These are phyloP conservation scores for Scaptomyza graminum DNA, from an alignment of 1,140 invertebrate genomes.

Conservation along the genomic window DNA sequence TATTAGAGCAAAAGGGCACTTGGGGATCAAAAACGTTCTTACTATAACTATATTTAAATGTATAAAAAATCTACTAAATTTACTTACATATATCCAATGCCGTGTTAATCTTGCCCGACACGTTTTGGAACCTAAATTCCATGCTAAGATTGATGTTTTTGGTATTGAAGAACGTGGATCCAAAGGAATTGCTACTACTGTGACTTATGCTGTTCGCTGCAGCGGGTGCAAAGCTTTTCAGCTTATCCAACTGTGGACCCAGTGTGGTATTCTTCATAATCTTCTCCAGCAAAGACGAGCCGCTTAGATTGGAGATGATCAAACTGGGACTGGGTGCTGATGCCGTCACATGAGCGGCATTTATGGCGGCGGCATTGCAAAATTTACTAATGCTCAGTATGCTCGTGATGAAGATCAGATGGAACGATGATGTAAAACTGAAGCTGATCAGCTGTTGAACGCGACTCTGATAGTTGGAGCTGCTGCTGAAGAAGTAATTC, in stretches of 20 bases:
- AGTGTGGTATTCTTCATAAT: conserved; percentile 56
- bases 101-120: conserved; percentile 61
- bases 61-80: neutral
- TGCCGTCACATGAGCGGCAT: conserved; percentile 62
- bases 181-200: conserved; percentile 41
- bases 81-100: conserved; percentile 68
- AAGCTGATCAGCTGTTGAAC: conserved; percentile 80
- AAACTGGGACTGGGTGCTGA: conserved; percentile 61
- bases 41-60: too few relatives aligned
- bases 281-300: conserved; percentile 62
- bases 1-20: too few relatives aligned
- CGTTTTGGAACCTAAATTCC: conserved; percentile 59
- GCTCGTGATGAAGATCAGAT: conserved; percentile 72
- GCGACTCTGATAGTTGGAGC: conserved; percentile 70
- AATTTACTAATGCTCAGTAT: conserved; percentile 78
- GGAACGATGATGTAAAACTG: conserved; percentile 73
- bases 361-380: conserved; percentile 69
- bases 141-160: conserved; percentile 43
- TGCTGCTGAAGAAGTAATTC: conserved; percentile 63
- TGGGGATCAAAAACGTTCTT: too few relatives aligned
- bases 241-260: conserved; percentile 57
- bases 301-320: conserved; percentile 62
- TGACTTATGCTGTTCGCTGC: conserved; percentile 60
- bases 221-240: conserved; percentile 54
- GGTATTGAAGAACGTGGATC: conserved; percentile 51